Evolutionary conservation across 2,797 vertebrate genomes (phyloP).

Genomic region (Enteromius viviparus): DNA sequence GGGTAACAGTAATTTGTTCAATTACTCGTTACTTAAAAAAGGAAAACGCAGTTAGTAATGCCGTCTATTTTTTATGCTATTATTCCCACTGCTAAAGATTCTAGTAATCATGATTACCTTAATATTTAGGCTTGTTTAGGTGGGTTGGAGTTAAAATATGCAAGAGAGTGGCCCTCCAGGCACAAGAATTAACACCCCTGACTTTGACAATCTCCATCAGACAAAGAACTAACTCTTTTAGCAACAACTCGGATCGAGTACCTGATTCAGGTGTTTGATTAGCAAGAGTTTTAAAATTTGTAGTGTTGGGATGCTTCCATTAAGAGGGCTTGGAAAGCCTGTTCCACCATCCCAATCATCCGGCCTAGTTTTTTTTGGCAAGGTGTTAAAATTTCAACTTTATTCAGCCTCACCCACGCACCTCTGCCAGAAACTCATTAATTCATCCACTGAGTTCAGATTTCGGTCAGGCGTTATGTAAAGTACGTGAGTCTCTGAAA

Average conservation of each 20-base stretch:
- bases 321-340: not conserved
- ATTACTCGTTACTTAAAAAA: too few species aligned
- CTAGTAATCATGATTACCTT: not conserved
- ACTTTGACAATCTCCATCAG: not conserved
- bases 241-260: not conserved
- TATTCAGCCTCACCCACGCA: not conserved
- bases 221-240: not conserved
- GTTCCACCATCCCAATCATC: not conserved
- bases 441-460: not conserved
- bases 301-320: not conserved
- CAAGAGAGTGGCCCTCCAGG: not conserved
- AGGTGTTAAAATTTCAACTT: not conserved
- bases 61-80: too few species aligned
- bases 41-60: too few species aligned
- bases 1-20: too few species aligned
- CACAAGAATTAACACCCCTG: not conserved
- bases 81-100: not conserved
- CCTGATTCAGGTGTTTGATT: not conserved
- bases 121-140: not conserved
- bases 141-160: not conserved
- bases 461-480: not conserved
- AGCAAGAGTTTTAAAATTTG: not conserved
- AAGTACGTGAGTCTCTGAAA: not conserved
- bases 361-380: not conserved
- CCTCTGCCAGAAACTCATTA: not conserved